Conservation (phyloP, 2,797 vertebrate species). For the Neostethus bicornis region DNA sequence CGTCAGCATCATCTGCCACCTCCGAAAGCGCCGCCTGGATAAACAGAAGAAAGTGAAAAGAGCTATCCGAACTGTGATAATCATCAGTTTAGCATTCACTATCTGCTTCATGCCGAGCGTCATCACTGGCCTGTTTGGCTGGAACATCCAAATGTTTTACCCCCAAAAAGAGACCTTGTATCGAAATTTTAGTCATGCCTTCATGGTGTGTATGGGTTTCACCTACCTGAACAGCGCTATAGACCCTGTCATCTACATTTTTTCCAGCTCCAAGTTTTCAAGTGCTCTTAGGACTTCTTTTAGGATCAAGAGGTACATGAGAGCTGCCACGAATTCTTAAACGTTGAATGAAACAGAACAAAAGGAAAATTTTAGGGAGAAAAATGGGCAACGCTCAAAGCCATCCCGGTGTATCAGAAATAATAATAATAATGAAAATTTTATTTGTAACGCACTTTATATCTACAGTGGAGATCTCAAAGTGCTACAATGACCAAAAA, state of each 20-base stretch:
- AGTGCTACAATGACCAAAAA: no score
- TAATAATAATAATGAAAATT: no score
- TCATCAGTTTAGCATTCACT: constrained; percentile 67
- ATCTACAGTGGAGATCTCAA: no score
- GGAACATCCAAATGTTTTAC: constrained; percentile 15
- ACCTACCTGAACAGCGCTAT: constrained; percentile 79
- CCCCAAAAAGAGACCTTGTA: constrained; percentile 24
- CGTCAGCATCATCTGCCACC: constrained; percentile 57
- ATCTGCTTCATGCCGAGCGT: constrained; percentile 76
- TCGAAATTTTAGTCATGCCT: constrained; percentile 18
- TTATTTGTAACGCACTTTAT: no score
- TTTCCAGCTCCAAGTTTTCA: constrained; percentile 71
- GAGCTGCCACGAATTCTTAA: neutral
- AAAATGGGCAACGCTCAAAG: no score
- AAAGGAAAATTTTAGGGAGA: no score
- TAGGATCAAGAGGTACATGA: constrained; percentile 11
- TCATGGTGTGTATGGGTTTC: constrained; percentile 71
- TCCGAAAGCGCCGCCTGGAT: constrained; percentile 47
- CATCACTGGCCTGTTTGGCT: constrained; percentile 60
- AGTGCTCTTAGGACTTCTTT: constrained; percentile 46
- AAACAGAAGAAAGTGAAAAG: constrained; percentile 48
- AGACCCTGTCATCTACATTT: constrained; percentile 73
- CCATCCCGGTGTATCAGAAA: no score
- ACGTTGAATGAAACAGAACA: neutral
- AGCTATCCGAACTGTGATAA: constrained; percentile 50